Evolutionary conservation across 1,140 invertebrate species (phyloP).

Genomic region (Drosophila pandora): DNA sequence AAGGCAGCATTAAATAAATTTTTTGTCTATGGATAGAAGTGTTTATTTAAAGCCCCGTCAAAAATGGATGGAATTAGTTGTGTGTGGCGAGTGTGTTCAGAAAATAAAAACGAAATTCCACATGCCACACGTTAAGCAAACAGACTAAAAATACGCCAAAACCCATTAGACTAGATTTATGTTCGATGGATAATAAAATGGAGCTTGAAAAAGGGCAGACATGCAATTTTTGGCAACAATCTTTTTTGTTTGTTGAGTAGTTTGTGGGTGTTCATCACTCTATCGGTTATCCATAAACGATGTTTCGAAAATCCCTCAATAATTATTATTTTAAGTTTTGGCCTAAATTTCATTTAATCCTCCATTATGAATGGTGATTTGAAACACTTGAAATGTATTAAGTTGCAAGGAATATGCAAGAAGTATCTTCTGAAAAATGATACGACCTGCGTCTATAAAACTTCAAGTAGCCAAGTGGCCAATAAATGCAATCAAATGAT

Average conservation of each 20-base stretch:
- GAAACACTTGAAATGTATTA: conserved; percentile 36
- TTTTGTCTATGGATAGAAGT: background rate
- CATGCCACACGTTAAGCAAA: conserved; percentile 15
- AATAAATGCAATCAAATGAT: conserved; percentile 63
- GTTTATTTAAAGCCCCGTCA: conserved; percentile 24
- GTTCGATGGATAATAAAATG: conserved; percentile 1
- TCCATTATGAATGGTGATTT: too few relatives aligned
- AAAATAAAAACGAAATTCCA: conserved; percentile 19
- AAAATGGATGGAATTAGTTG: conserved; percentile 17
- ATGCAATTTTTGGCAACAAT: conserved; percentile 1
- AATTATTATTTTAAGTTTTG: background rate
- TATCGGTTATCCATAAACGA: too few relatives aligned
- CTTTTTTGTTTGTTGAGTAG: conserved; percentile 8
- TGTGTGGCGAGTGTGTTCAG: conserved; percentile 17
- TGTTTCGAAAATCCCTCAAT: conserved; percentile 10
- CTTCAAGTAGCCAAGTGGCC: conserved; percentile 42
- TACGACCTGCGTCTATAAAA: conserved; percentile 15
- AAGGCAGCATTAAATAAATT: conserved; percentile 9
- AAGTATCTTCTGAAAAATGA: conserved; percentile 10
- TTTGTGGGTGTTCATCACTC: background rate
- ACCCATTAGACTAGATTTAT: conserved; percentile 13
- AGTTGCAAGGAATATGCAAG: conserved; percentile 37
- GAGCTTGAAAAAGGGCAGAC: background rate
- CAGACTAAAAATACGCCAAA: conserved; percentile 12
- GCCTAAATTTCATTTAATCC: too few relatives aligned